Base-by-base conservation (phyloP, 2,888 invertebrate species). In the Dexiosoma caninum region DNA sequence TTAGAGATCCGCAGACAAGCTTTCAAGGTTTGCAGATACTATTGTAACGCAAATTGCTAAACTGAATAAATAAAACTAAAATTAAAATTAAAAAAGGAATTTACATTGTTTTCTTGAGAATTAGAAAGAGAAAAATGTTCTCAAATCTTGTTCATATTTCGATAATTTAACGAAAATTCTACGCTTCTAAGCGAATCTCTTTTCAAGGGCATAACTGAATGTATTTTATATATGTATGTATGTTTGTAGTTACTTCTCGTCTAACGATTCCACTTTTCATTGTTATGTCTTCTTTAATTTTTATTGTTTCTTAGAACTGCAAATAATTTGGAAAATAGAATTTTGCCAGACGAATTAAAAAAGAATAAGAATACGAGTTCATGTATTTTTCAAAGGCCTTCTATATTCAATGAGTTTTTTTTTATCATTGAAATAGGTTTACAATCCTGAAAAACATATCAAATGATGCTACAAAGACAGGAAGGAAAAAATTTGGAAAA, bases 391-490 rank as follows among this genome's bases (percentile, higher is more conserved):
- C 23, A 21, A 40, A 42, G n/a, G 9, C 57, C 27, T n/a, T 46
- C 19, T 1, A 40, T 46, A 46, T 77, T 71, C 64, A 59, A 27
- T 32, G 66, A 78, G 66, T 14, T 51, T 1, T 21, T 40, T 14
- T 57, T 37, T 5, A 2, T 10, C 5, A 12, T 12, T 9, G n/a
- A 37, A 35, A 35, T 5, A 40, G 21, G 1, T 40, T 5, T 21
- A 7, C 16, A 49, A 49, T 49, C 8, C 12, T 60, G 8, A 62
- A 60, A 69, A 67, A 60, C 72, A 69, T 67, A 62, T 69, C 67
- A 69, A 78, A 74, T 78, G 72, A 67, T 69, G 55, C 62, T 66
- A 53, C 60, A 2, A 62, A 42, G 9, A 19, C 12, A n/a, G n/a
- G 7, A 49, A 49, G 46, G 27, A 46, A 16, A 55, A 35, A 12